phyloP scores from a whole-genome alignment of 2,113 vertebrate species.

The Gambusia holbrooki region DNA sequence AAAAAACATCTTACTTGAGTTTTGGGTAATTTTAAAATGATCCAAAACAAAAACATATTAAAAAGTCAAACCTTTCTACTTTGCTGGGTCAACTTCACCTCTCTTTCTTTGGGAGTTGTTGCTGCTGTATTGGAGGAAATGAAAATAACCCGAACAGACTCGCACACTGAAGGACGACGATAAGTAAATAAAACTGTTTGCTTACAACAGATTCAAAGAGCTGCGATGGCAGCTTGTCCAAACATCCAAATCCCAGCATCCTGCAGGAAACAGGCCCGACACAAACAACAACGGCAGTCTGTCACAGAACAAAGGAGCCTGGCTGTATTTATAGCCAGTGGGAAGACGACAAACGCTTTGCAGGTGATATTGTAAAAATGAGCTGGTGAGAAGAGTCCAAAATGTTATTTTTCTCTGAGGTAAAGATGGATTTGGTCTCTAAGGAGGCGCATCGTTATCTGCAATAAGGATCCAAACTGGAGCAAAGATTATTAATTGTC shows the following conservation, averaged over 20 bases:
- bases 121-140: not conserved
- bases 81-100: not conserved
- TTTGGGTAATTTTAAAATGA: not conserved
- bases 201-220: not conserved
- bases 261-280: not conserved
- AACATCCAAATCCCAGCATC: not conserved
- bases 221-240: not conserved
- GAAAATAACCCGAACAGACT: not conserved
- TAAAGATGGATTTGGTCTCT: not conserved
- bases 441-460: not conserved
- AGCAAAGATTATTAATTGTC: too few species aligned
- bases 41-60: not conserved
- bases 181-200: not conserved
- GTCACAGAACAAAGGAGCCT: not conserved
- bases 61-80: not conserved
- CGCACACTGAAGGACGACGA: not conserved
- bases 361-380: not conserved
- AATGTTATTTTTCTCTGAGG: not conserved
- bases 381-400: not conserved
- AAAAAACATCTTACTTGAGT: not conserved
- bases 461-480: not conserved
- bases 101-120: not conserved
- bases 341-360: not conserved
- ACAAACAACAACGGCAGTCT: not conserved
- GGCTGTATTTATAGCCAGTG: not conserved